Evolutionary conservation across 2,797 vertebrate genomes (phyloP).

Genomic region (Natrix natrix): DNA sequence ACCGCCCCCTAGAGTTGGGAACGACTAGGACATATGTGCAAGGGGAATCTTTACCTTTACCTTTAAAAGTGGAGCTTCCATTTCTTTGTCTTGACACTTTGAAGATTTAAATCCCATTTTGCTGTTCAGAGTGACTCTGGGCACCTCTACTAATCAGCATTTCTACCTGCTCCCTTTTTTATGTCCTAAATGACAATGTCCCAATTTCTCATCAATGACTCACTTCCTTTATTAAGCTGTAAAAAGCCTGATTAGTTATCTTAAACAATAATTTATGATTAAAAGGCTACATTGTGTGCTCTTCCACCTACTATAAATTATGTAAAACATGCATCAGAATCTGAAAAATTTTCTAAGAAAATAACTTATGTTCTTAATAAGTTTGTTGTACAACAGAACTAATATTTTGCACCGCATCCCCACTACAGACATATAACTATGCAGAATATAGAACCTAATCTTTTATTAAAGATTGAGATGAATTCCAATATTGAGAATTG

Average conservation of each 20-base stretch:
- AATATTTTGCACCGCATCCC: background rate
- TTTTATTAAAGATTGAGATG: background rate
- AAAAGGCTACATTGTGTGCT: constrained; percentile 25
- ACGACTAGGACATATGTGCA: too few relatives aligned
- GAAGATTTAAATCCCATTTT: background rate
- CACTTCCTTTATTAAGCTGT: constrained; percentile 15
- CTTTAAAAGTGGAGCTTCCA: background rate
- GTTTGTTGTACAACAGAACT: background rate
- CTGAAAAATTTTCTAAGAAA: constrained; percentile 12
- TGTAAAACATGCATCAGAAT: constrained; percentile 11
- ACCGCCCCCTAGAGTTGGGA: too few relatives aligned
- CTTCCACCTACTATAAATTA: constrained; percentile 35
- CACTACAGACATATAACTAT: background rate
- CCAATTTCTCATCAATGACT: constrained; percentile 34
- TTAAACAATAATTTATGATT: constrained; percentile 37
- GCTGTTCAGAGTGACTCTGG: background rate
- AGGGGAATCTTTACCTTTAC: too few relatives aligned
- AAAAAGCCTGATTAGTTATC: constrained; percentile 37
- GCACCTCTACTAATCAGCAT: background rate
- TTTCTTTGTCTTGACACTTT: background rate
- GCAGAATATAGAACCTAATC: background rate
- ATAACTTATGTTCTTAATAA: constrained; percentile 24
- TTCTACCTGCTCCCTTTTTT: constrained; percentile 15
- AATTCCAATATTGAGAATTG: background rate
- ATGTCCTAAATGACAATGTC: background rate